Evolutionary conservation across 2,797 vertebrate species (phyloP), one percentile per base, ranked within the genome.

Genomic region (Coilia nasus): DNA sequence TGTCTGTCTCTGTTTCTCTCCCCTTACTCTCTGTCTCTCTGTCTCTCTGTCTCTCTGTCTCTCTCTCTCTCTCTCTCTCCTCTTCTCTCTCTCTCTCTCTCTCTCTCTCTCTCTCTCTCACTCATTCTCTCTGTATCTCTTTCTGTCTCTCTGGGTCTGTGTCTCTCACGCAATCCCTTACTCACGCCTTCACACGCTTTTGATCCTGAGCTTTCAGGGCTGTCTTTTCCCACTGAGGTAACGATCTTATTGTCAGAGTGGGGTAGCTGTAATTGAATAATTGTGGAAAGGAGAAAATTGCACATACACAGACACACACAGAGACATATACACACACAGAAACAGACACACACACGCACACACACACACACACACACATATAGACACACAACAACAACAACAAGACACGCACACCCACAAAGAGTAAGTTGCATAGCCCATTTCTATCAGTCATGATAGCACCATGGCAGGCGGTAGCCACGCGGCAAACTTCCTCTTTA

Each of bases 281-380:
- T 71, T 28, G 9, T 71, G 64, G 14, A 71, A 15, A 31, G 25
- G 25, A 67, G 25, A 14, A 11, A 62, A 62, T n/a, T n/a, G 7
- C 21, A 62, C 60, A 23, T 19, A 62, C 23, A 64, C 62, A 64
- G 10, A 67, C 62, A 67, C 62, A 67, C 60, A 62, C 60, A 62
- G n/a, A 62, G n/a, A 62, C 60, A 62, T n/a, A 62, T n/a, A 62
- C 60, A 62, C 60, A 64, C 60, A 64, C n/a, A 64, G n/a, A 25
- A 3, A 12, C 57, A 21, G 17, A n/a, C 57, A 59, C 57, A n/a
- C 57, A 59, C 57, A n/a, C 57, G 21, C 57, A n/a, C 57, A 59
- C 57, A n/a, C 57, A 59, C 57, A n/a, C 57, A 59, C 57, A n/a
- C 57, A 59, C 57, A n/a, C 57, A 59, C 57, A 19, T 12, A 57